Percentiles rank a stretch among this genome's conserved stretches.
Evolutionary conservation across 1,140 invertebrate species (phyloP).

Genomic region (Watersipora subatra): DNA sequence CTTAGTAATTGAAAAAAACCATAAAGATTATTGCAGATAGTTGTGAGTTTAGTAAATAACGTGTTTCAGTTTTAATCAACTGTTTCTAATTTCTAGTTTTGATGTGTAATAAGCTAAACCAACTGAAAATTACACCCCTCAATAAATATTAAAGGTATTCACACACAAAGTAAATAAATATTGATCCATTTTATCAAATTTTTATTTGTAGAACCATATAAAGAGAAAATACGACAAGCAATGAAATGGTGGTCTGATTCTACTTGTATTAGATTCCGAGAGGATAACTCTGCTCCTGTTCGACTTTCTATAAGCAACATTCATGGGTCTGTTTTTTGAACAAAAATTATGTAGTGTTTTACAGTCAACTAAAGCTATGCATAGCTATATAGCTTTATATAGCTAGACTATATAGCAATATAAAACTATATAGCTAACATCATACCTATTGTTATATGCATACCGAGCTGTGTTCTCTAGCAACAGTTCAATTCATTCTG

Average conservation of each 20-base stretch:
- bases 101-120: not conserved
- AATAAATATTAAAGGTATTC: not conserved
- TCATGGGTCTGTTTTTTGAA: not conserved
- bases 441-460: not conserved
- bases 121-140: not conserved
- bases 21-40: too few relatives aligned
- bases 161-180: not conserved
- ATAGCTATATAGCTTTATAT: not conserved
- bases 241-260: not conserved
- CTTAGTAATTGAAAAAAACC: too few relatives aligned
- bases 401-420: not conserved
- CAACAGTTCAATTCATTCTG: too few relatives aligned
- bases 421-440: not conserved
- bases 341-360: not conserved
- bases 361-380: not conserved
- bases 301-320: not conserved
- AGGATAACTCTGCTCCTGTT: not conserved
- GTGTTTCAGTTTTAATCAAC: too few relatives aligned
- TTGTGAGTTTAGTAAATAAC: too few relatives aligned
- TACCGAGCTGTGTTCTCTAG: too few relatives aligned
- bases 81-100: not conserved
- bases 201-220: not conserved
- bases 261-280: not conserved
- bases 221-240: not conserved
- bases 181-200: not conserved